These are phyloP conservation scores for Oreocharis arfaki DNA, from an alignment of 2,113 vertebrate species.

Conservation along the genomic window DNA sequence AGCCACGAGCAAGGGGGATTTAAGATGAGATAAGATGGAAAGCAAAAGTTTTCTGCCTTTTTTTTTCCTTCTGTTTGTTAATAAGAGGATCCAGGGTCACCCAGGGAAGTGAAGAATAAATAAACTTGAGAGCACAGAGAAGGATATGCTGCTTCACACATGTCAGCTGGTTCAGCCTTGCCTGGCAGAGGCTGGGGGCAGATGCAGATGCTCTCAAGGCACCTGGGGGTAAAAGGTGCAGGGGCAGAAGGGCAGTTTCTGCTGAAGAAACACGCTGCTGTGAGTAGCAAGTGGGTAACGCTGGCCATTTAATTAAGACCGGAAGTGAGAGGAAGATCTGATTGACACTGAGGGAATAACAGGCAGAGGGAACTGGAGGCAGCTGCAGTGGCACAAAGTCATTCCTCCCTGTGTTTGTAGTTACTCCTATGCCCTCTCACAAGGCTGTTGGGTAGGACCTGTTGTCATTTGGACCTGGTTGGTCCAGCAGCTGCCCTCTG, in stretches of 20 bases:
- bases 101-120: not conserved
- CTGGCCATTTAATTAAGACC: not conserved
- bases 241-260: not conserved
- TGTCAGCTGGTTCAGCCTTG: not conserved
- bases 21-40: not conserved
- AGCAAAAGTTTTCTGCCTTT: not conserved
- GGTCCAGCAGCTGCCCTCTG: not conserved
- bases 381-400: not conserved
- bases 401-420: not conserved
- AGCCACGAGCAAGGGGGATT: not conserved
- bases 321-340: not conserved
- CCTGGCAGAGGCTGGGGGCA: not conserved
- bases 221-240: accelerated
- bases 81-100: not conserved
- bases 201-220: not conserved
- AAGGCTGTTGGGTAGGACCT: not conserved
- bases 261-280: accelerated
- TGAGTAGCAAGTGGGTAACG: not conserved
- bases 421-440: not conserved
- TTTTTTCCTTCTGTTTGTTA: not conserved
- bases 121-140: not conserved
- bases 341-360: not conserved
- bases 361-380: not conserved
- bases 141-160: not conserved
- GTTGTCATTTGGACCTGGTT: not conserved